Conservation (phyloP, 2,797 vertebrate species). For the Sebastes paucispinis region DNA sequence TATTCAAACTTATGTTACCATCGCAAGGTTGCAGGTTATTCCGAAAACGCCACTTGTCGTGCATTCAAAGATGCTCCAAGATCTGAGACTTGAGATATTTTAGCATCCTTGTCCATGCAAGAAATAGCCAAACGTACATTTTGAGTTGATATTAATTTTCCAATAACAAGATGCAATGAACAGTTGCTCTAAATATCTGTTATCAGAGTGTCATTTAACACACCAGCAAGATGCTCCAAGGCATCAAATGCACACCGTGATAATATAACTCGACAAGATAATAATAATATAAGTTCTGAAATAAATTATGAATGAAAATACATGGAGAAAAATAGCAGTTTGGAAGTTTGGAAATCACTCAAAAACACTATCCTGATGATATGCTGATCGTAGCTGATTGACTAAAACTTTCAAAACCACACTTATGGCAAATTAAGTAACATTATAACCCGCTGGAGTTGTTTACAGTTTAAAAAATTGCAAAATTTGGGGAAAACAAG, state of each 20-base stretch:
- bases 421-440: not conserved
- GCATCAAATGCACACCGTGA: not conserved
- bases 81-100: not conserved
- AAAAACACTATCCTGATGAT: not conserved
- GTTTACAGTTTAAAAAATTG: not conserved
- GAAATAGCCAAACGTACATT: not conserved
- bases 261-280: not conserved
- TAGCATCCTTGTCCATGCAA: not conserved
- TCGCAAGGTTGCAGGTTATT: not conserved
- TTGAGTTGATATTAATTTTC: not conserved
- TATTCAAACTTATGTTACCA: not conserved
- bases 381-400: not conserved
- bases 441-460: not conserved
- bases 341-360: not conserved
- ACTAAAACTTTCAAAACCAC: not conserved
- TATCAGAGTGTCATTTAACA: not conserved
- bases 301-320: not conserved
- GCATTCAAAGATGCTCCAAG: not conserved
- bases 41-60: not conserved
- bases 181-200: not conserved
- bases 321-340: not conserved
- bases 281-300: not conserved
- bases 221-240: not conserved
- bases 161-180: slow-evolving; percentile 1
- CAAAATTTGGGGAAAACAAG: not conserved